These are phyloP conservation scores for Scaptomyza pallida DNA, from an alignment of 1,140 invertebrate species.

Conservation along the genomic window DNA sequence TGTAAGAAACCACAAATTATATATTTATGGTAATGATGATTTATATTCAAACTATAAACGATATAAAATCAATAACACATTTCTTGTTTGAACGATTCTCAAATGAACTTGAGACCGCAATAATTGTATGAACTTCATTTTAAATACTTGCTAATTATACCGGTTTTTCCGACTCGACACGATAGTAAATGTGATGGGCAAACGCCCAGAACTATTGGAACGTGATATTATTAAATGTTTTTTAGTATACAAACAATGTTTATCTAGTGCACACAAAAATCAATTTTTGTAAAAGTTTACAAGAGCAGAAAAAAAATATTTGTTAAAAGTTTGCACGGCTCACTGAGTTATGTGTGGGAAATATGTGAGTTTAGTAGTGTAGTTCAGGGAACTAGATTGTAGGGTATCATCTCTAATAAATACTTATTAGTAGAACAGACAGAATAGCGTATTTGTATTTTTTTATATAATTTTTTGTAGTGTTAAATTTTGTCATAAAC, in stretches of 20 bases:
- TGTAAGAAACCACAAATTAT: no score
- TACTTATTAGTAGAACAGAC: background rate
- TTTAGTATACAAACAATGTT: background rate
- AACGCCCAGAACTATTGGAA: background rate
- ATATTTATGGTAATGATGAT: no score
- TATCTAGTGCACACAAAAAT: background rate
- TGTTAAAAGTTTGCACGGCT: constrained; percentile 5
- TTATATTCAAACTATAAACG: no score
- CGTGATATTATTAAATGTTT: background rate
- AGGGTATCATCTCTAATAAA: constrained; percentile 1
- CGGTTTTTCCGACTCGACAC: background rate
- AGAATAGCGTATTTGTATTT: constrained; percentile 18
- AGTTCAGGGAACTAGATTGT: background rate
- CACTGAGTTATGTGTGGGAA: constrained; percentile 14
- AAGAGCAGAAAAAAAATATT: no score
- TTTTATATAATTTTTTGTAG: constrained; percentile 4
- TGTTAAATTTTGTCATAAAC: constrained; percentile 48
- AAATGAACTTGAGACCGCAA: background rate
- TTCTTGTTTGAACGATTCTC: background rate
- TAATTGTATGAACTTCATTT: background rate
- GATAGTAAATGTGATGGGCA: background rate
- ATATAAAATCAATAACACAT: background rate
- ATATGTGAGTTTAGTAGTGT: background rate
- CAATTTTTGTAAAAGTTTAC: background rate
- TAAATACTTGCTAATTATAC: background rate